Evolutionary conservation across 1,140 invertebrate genomes (phyloP), one percentile per base, ranked within the genome.

Genomic region (Cherax quadricarinatus): DNA sequence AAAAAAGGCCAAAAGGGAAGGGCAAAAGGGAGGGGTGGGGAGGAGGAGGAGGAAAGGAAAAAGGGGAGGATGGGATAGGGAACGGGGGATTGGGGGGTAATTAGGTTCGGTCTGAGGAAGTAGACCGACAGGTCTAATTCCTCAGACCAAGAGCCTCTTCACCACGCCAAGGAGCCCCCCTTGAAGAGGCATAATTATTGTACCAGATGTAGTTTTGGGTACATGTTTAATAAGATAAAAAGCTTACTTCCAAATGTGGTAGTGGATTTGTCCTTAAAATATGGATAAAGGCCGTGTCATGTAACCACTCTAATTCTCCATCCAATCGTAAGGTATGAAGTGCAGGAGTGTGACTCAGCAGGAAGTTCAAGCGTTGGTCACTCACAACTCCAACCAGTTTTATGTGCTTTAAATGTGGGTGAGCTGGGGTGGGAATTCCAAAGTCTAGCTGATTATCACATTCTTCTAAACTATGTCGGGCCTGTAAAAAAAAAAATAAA

Each of bases 231-330:
- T 21, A 30, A 84, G 18, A 81, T 2, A 51, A 30, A 24, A 14
- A 57, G 7, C 84, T 75, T 78, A 92, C 92, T 62, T 93, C 83
- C n/a, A 93, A 66, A 78, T 90, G 18, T 70, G 87, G 82, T 21
- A 93, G 78, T 10, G 88, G 88, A 82, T 93, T 93, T 24, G 53
- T 75, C n/a, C 79, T 51, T 6, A 93, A 83, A 70, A 82, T 30
- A 51, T 79, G 10, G 12, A n/a, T 78, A 73, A 93, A 91, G n/a
- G 86, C 89, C 18, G 30, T 66, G 75, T 93, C 92, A 73, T 93
- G 86, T n/a, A 93, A 84, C 86, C 90, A 89, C 48, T 88, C 89
- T 12, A 93, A 89, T 75, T 93, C 92, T 48, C 92, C 92, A n/a
- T 93, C 92, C n/a, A 93, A 62, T 24, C 84, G 84, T 0, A 93